Conservation (phyloP, 2,113 vertebrate species). For the Urocolius indicus region DNA sequence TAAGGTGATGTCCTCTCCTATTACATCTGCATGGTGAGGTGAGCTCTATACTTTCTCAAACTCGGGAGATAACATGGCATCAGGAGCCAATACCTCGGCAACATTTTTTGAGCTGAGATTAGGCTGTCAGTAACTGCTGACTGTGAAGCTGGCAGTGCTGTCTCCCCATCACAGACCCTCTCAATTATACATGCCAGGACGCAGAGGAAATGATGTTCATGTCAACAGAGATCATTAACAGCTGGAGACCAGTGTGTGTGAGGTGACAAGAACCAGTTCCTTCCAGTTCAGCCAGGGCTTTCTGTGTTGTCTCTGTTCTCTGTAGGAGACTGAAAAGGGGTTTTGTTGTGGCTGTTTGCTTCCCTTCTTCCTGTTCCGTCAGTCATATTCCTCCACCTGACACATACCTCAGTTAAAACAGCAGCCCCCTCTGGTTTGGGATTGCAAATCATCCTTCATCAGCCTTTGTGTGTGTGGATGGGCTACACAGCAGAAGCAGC, state of each 20-base stretch:
- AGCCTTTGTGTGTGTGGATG: background rate
- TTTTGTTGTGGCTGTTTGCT: background rate
- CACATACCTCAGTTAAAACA: background rate
- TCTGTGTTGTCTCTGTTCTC: background rate
- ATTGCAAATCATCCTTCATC: background rate
- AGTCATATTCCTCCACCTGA: background rate
- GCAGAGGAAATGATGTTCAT: conserved; percentile 37
- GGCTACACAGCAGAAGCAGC: background rate
- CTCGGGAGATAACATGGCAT: conserved; percentile 33
- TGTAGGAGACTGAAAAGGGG: background rate
- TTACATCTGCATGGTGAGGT: conserved; percentile 43
- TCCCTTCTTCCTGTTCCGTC: background rate
- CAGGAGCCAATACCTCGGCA: conserved; percentile 39
- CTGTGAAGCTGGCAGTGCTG: conserved; percentile 20
- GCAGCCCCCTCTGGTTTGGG: background rate
- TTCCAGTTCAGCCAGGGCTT: conserved; percentile 44
- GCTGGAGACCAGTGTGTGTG: conserved; percentile 24
- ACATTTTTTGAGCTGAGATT: conserved; percentile 50
- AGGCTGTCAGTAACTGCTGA: conserved; percentile 62
- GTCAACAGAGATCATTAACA: conserved; percentile 60
- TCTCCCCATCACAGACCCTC: conserved; percentile 36
- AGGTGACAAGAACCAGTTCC: conserved; percentile 34
- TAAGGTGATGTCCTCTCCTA: conserved; percentile 76
- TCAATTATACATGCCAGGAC: conserved; percentile 39
- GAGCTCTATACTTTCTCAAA: conserved; percentile 12